phyloP scores from a whole-genome alignment of 2,113 vertebrate species.

The Orycteropus afer region DNA sequence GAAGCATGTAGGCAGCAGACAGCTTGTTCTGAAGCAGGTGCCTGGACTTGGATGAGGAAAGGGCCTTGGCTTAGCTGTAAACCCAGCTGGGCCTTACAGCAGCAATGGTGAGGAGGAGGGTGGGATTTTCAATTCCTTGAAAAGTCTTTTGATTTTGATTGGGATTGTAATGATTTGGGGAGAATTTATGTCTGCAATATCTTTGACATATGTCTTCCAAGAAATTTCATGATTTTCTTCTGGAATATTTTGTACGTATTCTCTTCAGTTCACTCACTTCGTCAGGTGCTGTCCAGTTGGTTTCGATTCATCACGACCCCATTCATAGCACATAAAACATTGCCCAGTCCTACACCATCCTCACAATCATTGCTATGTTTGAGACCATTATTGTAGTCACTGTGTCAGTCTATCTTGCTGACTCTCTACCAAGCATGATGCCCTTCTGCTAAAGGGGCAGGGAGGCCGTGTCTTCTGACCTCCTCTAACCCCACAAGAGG shows the following conservation, averaged over 20 bases:
- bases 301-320: neutral
- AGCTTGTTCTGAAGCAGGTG: neutral
- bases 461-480: too few relatives aligned
- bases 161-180: neutral
- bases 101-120: neutral
- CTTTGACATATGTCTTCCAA: neutral
- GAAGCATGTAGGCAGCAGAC: neutral
- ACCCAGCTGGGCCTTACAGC: neutral
- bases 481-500: too few relatives aligned
- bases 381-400: too few relatives aligned
- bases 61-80: neutral
- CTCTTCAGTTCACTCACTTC: neutral
- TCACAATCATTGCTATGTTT: too few relatives aligned
- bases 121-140: neutral
- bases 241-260: neutral
- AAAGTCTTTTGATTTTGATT: neutral
- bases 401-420: too few relatives aligned
- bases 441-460: too few relatives aligned
- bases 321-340: too few relatives aligned
- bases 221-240: neutral
- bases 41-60: neutral
- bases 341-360: too few relatives aligned
- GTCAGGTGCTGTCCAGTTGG: neutral
- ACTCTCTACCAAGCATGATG: too few relatives aligned
- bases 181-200: neutral